Evolutionary conservation across 2,888 invertebrate species (phyloP).

Genomic region (Gasteruption jaculator): DNA sequence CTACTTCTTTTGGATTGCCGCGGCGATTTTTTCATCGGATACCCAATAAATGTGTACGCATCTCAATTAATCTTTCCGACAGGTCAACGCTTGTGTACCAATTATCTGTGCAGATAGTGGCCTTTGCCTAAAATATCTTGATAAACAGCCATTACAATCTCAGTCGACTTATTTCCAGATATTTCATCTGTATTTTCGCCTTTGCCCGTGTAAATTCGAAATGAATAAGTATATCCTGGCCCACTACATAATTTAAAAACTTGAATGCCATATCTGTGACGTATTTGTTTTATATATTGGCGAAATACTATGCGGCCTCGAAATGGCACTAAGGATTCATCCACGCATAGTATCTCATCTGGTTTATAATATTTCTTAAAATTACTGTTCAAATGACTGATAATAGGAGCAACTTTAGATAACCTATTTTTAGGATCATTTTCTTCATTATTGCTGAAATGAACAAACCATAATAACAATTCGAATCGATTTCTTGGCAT

Average conservation of each 20-base stretch:
- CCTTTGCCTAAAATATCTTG: conserved; percentile 32
- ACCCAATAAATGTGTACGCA: conserved; percentile 31
- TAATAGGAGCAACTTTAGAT: conserved; percentile 24
- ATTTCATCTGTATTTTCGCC: conserved; percentile 27
- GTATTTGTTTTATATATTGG: conserved; percentile 30
- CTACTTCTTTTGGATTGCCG: conserved; percentile 19
- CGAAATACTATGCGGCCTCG: conserved; percentile 30
- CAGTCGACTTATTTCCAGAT: conserved; percentile 24
- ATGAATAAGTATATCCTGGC: conserved; percentile 34
- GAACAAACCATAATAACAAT: conserved; percentile 32
- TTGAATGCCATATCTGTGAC: conserved; percentile 35
- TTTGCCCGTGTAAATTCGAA: conserved; percentile 34
- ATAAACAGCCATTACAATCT: conserved; percentile 34
- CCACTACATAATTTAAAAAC: conserved; percentile 28
- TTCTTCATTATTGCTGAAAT: conserved; percentile 36
- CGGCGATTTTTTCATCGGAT: conserved; percentile 23
- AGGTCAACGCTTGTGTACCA: conserved; percentile 33
- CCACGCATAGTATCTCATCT: conserved; percentile 30
- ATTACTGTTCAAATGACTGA: conserved; percentile 32
- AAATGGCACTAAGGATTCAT: conserved; percentile 35
- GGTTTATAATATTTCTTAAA: conserved; percentile 26
- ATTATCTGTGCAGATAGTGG: conserved; percentile 29
- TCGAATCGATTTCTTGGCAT: conserved; percentile 35
- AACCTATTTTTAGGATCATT: conserved; percentile 22
- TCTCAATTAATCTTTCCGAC: conserved; percentile 27